Conservation (phyloP, 2,888 invertebrate species). For the Augiades crinisus region DNA sequence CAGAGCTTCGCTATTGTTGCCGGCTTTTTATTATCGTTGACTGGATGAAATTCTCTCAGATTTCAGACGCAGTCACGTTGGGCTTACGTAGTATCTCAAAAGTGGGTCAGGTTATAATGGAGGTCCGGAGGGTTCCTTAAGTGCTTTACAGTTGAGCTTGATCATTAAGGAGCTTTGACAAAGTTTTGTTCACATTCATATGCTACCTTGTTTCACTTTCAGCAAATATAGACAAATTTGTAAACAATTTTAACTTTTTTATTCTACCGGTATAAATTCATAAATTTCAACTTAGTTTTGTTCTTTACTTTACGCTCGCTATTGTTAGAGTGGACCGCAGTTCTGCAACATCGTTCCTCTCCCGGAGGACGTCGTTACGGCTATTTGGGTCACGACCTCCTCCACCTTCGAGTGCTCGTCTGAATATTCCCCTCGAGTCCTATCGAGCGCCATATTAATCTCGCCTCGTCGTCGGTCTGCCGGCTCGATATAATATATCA, state of each 20-base stretch:
- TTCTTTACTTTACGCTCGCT: neutral
- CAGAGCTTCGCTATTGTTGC: neutral
- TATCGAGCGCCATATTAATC: conserved; percentile 28
- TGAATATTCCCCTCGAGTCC: conserved; percentile 31
- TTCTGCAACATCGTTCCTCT: conserved; percentile 9
- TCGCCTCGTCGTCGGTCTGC: conserved; percentile 14
- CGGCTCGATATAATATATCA: conserved; percentile 16
- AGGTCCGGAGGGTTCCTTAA: conserved; percentile 15
- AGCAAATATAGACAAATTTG: too few relatives aligned
- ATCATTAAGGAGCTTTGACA: neutral
- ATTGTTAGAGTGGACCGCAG: neutral
- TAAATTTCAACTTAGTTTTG: neutral
- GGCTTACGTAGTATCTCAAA: conserved; percentile 16
- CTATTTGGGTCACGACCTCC: conserved; percentile 43
- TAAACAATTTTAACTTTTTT: too few relatives aligned
- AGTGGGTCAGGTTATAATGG: conserved; percentile 29
- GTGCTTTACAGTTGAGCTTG: conserved; percentile 17
- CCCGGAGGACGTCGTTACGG: conserved; percentile 38
- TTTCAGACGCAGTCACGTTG: conserved; percentile 8
- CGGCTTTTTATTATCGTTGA: neutral
- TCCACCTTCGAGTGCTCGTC: conserved; percentile 28
- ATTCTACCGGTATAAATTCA: too few relatives aligned
- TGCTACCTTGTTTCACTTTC: too few relatives aligned
- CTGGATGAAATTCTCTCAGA: conserved; percentile 6
- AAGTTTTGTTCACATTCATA: neutral